A percentile compares a stretch with the other conserved stretches of the same genome.
phyloP scores from a whole-genome alignment of 2,888 invertebrate species.

The Cremastinae sp. region DNA sequence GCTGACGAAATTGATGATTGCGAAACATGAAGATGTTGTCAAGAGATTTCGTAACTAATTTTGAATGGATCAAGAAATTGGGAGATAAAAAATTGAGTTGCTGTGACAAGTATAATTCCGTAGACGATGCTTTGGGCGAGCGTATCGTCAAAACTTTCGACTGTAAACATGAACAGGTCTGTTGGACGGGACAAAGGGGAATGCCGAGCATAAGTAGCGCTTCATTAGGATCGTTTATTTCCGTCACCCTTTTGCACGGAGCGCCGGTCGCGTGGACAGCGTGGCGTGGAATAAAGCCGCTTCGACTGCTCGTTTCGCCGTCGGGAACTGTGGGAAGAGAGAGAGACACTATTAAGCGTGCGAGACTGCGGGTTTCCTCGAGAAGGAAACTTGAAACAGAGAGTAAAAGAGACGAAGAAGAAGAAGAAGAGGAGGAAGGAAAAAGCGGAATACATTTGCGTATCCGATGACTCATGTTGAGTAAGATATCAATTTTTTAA shows the following conservation, averaged over 20 bases:
- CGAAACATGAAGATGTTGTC: no score
- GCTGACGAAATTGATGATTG: no score
- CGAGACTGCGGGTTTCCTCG: constrained; percentile 48
- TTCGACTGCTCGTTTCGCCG: constrained; percentile 38
- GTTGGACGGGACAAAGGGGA: constrained; percentile 42
- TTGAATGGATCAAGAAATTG: neutral
- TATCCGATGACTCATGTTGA: constrained; percentile 34
- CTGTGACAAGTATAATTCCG: constrained; percentile 15
- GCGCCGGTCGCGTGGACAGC: constrained; percentile 57
- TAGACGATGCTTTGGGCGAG: neutral
- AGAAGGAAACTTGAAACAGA: constrained; percentile 1
- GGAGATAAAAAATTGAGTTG: no score
- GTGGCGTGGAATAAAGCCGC: constrained; percentile 28
- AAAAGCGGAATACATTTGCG: neutral
- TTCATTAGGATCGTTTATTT: constrained; percentile 67
- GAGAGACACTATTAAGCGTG: constrained; percentile 43
- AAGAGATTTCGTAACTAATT: no score
- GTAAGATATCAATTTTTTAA: constrained; percentile 23
- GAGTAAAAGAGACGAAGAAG: constrained; percentile 18
- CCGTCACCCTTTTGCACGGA: constrained; percentile 60
- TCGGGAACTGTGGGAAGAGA: constrained; percentile 36
- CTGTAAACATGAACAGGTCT: constrained; percentile 18
- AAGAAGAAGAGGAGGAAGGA: constrained; percentile 14
- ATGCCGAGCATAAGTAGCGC: constrained; percentile 59
- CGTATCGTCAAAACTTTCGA: neutral